phyloP scores from a whole-genome alignment of 2,888 invertebrate species.

The Ashinkailepas kermadecensis region DNA sequence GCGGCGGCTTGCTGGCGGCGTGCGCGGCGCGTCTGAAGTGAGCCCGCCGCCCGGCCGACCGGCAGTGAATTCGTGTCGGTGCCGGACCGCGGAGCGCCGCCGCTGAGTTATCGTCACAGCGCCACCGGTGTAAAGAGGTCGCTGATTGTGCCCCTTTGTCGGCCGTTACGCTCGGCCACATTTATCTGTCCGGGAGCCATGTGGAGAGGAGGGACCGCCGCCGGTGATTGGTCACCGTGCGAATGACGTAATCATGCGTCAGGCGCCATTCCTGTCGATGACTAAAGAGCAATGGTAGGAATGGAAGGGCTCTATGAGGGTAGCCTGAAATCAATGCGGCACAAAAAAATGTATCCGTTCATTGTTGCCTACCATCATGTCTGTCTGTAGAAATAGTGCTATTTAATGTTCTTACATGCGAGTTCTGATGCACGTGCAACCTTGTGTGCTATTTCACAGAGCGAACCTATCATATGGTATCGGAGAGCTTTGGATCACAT shows the following conservation, averaged over 20 bases:
- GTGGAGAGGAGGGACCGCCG: neutral
- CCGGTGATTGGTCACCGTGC: neutral
- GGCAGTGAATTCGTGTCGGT: neutral
- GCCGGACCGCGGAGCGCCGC: neutral
- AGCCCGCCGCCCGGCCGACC: neutral
- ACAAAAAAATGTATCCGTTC: too few relatives aligned
- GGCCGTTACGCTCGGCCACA: neutral
- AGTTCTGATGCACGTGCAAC: too few relatives aligned
- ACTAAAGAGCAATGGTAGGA: too few relatives aligned
- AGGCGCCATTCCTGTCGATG: neutral
- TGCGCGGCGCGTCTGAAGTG: neutral
- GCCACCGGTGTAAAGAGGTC: neutral
- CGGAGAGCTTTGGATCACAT: too few relatives aligned
- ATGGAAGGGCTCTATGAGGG: too few relatives aligned
- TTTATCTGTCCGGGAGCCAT: neutral
- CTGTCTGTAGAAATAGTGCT: too few relatives aligned
- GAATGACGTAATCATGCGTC: neutral
- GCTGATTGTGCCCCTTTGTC: neutral
- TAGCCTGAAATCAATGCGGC: too few relatives aligned
- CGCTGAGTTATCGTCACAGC: conserved; percentile 5
- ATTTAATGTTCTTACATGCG: too few relatives aligned
- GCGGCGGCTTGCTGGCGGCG: neutral
- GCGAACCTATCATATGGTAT: too few relatives aligned
- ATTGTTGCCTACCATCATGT: too few relatives aligned
- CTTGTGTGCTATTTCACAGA: too few relatives aligned